Base-by-base conservation (phyloP, 2,797 vertebrate genomes). In the Smutsia temminckii region DNA sequence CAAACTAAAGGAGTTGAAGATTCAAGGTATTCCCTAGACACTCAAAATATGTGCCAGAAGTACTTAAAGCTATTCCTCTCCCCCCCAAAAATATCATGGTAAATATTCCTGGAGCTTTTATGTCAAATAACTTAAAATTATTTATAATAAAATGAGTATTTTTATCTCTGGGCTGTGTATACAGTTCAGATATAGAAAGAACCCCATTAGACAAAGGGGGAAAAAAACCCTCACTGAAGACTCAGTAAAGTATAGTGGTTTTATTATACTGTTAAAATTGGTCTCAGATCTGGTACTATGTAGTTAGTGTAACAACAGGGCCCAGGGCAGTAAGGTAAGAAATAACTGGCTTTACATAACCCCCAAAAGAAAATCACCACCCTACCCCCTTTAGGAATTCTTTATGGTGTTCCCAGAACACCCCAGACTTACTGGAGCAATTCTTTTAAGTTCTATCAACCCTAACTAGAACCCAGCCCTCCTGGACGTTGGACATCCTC, bases 361-460 rank as follows among this genome's bases (percentile, higher is more conserved):
- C 74, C 9, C 61, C 91, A 64, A 83, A 95, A 71, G 21, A 27
- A 93, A 94, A 32, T 85, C 74, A 85, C 57, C 81, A 77, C 23
- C 46, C 46, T 21, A 29, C 42, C 51, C 27, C 53, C 29, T 63
- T 93, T 4, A 20, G 8, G 9, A 23, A 66, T 51, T 79, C 59
- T 51, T 29, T 61, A 61, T 10, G 17, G 27, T 93, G 49, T 61
- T 83, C 37, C 46, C 75, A 55, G 9, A 89, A 37, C 10, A 94
- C 29, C n/a, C 53, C 20, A 93, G 18, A 86, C 49, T 77, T 78
- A 66, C 3, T 55, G 34, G 17, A 77, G 25, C 40, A 88, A 69
- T 61, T 84, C 64, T 90, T 49, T 92, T 3, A 81, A 14, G 25
- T 72, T 63, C 53, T 91, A 80, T 61, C 72, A 75, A 93, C 23